Conservation (phyloP, 2,888 invertebrate species). For the Limnephilus lunatus region DNA sequence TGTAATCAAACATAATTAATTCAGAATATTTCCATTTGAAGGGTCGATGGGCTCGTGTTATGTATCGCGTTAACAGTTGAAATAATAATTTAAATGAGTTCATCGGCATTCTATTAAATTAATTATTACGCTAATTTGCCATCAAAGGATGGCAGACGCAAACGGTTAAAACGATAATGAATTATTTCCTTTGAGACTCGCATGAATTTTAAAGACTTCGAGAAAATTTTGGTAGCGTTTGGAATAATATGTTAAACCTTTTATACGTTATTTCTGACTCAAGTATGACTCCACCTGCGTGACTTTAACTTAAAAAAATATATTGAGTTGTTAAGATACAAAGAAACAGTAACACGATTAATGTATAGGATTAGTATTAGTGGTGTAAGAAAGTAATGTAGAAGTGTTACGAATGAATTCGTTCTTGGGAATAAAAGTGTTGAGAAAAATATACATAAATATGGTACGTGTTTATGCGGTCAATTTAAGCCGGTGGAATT, state of each 20-base stretch:
- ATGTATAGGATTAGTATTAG: constrained; percentile 39
- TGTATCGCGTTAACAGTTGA: not conserved
- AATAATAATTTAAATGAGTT: constrained; percentile 28
- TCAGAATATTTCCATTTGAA: not conserved
- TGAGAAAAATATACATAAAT: constrained; percentile 12
- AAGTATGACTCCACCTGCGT: constrained; percentile 62
- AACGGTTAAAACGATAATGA: not conserved
- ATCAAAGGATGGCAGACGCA: constrained; percentile 24
- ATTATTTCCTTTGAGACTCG: constrained; percentile 38
- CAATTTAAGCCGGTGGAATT: not conserved
- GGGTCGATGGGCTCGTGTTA: constrained; percentile 4
- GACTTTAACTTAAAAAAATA: constrained; percentile 50
- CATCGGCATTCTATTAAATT: constrained; percentile 13
- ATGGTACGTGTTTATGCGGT: not conserved
- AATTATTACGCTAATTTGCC: constrained; percentile 3
- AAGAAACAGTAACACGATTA: constrained; percentile 45
- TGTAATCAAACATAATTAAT: not conserved
- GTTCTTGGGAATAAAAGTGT: constrained; percentile 19
- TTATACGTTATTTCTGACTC: not conserved
- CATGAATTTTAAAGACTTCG: not conserved
- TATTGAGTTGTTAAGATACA: constrained; percentile 49
- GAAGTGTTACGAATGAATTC: constrained; percentile 22
- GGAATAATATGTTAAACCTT: not conserved
- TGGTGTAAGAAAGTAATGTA: not conserved
- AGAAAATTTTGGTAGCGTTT: not conserved